phyloP scores from a whole-genome alignment of 2,888 invertebrate species.

The Rotaria macrura region DNA sequence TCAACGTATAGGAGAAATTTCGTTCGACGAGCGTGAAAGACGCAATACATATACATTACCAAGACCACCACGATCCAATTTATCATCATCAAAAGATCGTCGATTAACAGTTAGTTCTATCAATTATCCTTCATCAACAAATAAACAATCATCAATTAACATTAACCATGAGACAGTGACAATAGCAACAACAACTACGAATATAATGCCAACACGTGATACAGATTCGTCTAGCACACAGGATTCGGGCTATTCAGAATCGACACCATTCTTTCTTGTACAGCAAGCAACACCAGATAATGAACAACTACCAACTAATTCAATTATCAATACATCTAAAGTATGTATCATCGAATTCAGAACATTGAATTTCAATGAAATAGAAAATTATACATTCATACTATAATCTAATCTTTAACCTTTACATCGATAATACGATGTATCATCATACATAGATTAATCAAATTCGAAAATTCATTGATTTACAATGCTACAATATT shows the following conservation, averaged over 20 bases:
- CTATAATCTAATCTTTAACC: too few relatives aligned
- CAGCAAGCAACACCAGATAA: not conserved
- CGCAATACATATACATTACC: slow-evolving; percentile 9
- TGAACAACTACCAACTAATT: not conserved
- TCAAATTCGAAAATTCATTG: too few relatives aligned
- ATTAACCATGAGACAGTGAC: not conserved
- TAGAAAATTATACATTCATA: too few relatives aligned
- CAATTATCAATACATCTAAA: not conserved
- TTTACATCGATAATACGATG: too few relatives aligned
- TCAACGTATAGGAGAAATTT: not conserved
- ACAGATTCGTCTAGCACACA: slow-evolving; percentile 11
- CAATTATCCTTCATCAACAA: not conserved
- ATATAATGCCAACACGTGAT: not conserved
- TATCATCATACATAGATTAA: too few relatives aligned
- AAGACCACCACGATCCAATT: not conserved
- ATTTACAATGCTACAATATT: too few relatives aligned
- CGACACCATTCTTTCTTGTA: not conserved
- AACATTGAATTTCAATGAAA: too few relatives aligned
- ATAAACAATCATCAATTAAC: not conserved
- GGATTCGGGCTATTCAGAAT: slow-evolving; percentile 12
- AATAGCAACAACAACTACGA: too few relatives aligned
- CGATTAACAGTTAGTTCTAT: not conserved
- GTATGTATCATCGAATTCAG: not conserved
- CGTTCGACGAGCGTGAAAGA: not conserved
- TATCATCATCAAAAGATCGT: not conserved